Percentiles rank a stretch among this genome's conserved stretches.
These are phyloP conservation scores for Procambarus virginalis DNA, from an alignment of 1,140 invertebrate genomes.

Conservation along the genomic window DNA sequence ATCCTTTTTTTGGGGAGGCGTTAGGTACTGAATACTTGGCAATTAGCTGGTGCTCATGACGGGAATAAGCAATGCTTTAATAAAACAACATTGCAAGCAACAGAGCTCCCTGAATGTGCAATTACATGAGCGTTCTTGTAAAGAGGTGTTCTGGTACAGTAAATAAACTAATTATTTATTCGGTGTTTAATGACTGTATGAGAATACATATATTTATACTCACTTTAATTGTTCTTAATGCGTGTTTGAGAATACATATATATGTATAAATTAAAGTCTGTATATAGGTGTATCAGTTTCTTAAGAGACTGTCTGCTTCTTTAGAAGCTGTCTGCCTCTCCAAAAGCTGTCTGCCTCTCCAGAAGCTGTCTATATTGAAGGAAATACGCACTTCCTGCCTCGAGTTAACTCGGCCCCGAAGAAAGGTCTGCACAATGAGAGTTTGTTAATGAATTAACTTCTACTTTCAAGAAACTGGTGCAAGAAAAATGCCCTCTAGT, in stretches of 20 bases:
- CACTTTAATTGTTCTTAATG: no score
- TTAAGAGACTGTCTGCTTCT: no score
- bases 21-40: neutral
- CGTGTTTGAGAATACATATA: no score
- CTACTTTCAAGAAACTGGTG: slow-evolving; percentile 62
- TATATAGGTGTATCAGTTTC: no score
- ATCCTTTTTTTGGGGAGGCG: neutral
- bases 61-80: neutral
- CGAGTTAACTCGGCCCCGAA: slow-evolving; percentile 37
- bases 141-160: no score
- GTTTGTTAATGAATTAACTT: slow-evolving; percentile 67
- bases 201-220: no score
- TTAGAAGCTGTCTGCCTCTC: no score
- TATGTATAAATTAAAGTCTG: no score
- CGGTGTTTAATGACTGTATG: no score
- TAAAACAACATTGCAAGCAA: neutral
- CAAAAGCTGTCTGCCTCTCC: no score
- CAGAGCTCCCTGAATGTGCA: neutral
- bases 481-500: slow-evolving; percentile 56
- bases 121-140: no score
- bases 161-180: no score
- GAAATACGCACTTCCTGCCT: neutral
- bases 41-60: neutral
- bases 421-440: slow-evolving; percentile 63
- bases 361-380: neutral